A percentile compares a stretch with the other conserved stretches of the same genome.
phyloP scores from a whole-genome alignment of 1,140 invertebrate species.

The Leptopilina boulardi region DNA sequence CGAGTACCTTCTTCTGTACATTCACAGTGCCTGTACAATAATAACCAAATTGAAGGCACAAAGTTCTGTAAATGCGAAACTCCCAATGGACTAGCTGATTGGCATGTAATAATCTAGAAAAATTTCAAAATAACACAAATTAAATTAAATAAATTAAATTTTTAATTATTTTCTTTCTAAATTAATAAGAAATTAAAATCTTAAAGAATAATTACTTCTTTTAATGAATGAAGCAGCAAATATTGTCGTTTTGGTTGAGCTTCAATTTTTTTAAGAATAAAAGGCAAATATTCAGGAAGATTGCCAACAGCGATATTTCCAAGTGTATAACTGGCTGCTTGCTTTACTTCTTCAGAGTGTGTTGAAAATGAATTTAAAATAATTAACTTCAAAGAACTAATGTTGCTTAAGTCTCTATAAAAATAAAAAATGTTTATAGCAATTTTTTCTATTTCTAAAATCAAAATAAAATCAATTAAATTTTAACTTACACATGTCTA shows the following conservation, averaged over 20 bases:
- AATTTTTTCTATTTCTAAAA: conserved; percentile 1
- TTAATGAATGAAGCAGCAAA: conserved; percentile 95
- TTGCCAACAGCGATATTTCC: conserved; percentile 97
- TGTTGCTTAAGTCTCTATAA: conserved; percentile 90
- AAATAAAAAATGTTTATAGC: conserved; percentile 28
- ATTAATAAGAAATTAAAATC: conserved; percentile 28
- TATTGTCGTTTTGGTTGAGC: conserved; percentile 96
- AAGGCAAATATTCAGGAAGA: conserved; percentile 94
- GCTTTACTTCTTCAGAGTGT: conserved; percentile 92
- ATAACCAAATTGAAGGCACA: conserved; percentile 91
- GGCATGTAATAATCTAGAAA: conserved; percentile 89
- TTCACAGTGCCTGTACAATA: conserved; percentile 95
- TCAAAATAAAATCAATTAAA: conserved; percentile 14
- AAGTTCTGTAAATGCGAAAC: conserved; percentile 89
- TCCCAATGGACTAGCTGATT: conserved; percentile 86
- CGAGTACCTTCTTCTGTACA: conserved; percentile 97
- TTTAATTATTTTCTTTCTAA: no score
- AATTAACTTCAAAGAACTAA: conserved; percentile 83
- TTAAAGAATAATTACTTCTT: conserved; percentile 83
- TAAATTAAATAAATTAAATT: not conserved
- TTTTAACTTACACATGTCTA: conserved; percentile 86
- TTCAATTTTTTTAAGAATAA: conserved; percentile 96
- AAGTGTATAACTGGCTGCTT: conserved; percentile 96
- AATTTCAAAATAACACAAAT: conserved; percentile 40
- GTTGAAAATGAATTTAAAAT: conserved; percentile 87